phyloP scores from a whole-genome alignment of 2,888 invertebrate genomes.

The Limenitis camilla region DNA sequence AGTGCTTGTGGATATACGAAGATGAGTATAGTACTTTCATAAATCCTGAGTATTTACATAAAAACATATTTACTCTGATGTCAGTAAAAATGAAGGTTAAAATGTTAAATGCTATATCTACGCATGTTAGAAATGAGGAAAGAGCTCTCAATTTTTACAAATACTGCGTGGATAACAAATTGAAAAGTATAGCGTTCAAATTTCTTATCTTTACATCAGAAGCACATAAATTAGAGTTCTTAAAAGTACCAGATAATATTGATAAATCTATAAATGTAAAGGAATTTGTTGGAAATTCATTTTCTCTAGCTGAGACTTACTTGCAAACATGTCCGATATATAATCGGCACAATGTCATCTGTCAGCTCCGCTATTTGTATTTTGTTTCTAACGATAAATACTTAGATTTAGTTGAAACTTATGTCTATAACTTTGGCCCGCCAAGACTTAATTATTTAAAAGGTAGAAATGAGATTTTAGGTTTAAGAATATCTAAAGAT shows the following conservation, averaged over 20 bases:
- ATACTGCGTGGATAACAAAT: conserved; percentile 36
- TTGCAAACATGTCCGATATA: conserved; percentile 8
- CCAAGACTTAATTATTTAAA: neutral
- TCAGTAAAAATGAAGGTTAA: conserved; percentile 50
- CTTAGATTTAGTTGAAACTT: conserved; percentile 40
- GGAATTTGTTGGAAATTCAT: conserved; percentile 37
- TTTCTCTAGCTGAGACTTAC: conserved; percentile 32
- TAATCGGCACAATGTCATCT: neutral
- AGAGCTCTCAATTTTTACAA: conserved; percentile 38
- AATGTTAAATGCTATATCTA: conserved; percentile 35
- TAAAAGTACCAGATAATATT: conserved; percentile 24
- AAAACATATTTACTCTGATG: conserved; percentile 47
- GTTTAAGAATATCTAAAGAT: conserved; percentile 35
- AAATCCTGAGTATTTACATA: conserved; percentile 40
- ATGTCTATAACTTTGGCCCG: neutral
- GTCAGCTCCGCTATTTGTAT: conserved; percentile 29
- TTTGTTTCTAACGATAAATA: conserved; percentile 35
- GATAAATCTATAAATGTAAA: conserved; percentile 20
- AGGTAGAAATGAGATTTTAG: conserved; percentile 23
- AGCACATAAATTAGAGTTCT: conserved; percentile 35
- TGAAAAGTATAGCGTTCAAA: conserved; percentile 36
- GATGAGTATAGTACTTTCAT: conserved; percentile 36
- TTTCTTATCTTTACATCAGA: conserved; percentile 41
- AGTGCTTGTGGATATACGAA: conserved; percentile 43
- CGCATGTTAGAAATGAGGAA: conserved; percentile 32